phyloP scores from a whole-genome alignment of 2,113 vertebrate species.

The Odocoileus hemionus region DNA sequence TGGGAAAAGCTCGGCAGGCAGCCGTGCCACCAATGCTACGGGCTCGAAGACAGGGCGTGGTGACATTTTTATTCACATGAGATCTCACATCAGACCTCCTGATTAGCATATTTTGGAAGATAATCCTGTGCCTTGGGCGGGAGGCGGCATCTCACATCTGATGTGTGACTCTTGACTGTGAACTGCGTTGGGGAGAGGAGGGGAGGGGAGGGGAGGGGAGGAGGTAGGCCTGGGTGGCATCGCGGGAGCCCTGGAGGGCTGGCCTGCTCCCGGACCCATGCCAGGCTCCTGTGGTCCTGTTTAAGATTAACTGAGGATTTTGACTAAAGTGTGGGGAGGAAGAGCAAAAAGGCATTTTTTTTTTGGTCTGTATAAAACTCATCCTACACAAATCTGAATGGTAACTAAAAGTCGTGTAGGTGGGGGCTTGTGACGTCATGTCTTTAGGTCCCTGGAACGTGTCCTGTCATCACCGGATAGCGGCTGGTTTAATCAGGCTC shows the following conservation, averaged over 20 bases:
- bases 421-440: neutral
- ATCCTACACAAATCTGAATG: neutral
- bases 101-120: neutral
- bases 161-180: rapidly evolving
- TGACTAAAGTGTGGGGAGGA: neutral
- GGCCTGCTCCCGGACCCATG: rapidly evolving
- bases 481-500: neutral
- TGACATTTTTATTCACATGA: neutral
- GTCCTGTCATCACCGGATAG: neutral
- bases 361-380: neutral
- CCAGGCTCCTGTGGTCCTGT: neutral
- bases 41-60: neutral
- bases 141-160: neutral
- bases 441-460: neutral
- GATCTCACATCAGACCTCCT: neutral
- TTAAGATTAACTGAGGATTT: neutral
- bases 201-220: neutral
- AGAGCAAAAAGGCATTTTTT: neutral
- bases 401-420: neutral
- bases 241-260: neutral
- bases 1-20: neutral
- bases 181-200: neutral
- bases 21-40: neutral
- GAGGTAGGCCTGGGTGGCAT: neutral
- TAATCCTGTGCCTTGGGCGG: neutral